Base-by-base conservation (phyloP, 35 echinoderm and acorn worm genomes). In the Stichopus chloronotus region DNA sequence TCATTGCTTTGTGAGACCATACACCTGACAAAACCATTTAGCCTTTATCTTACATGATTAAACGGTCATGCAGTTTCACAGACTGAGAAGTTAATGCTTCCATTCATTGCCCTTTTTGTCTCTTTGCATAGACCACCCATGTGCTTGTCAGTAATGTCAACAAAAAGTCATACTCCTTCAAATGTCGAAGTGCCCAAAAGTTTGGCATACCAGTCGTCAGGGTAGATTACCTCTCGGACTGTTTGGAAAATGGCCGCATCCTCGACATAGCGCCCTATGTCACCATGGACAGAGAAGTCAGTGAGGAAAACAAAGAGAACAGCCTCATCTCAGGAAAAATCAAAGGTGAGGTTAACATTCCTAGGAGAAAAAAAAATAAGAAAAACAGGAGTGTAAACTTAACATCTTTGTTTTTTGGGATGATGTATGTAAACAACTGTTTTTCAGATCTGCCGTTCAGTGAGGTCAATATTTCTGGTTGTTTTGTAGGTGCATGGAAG, bases 111-210 rank as follows among this genome's bases (percentile, higher is more conserved):
- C 9, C 11, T 9, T 8, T 14, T 65, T 80, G 11, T 80, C 17
- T 87, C 52, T 87, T 57, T 22, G 6, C 10, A 25, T 58, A 88
- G 86, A 88, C 86, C 11, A 88, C 86, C 24, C 86, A 88, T 88
- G 56, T 88, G 11, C 57, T 88, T 63, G 86, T 88, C 16, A 14
- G 25, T 11, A 19, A 57, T 0, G 57, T 60, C 58, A 57, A 88
- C 54, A 88, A 88, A 61, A 24, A 25, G 11, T 24, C 86, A 6
- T 88, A 19, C 20, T 88, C 86, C 54, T 88, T 25, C 61, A 88
- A 88, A 52, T 20, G 57, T 58, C 57, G 52, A 58, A 58, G 25
- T 11, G 86, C 86, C 17, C 86, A 88, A 57, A 88, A 88, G n/a
- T 69, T 24, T 88, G 55, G 56, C 57, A 57, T 88, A 4, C 17